Evolutionary conservation across 2,888 invertebrate species (phyloP), one percentile per base, ranked within the genome.

Genomic region (Cistogaster globosa): DNA sequence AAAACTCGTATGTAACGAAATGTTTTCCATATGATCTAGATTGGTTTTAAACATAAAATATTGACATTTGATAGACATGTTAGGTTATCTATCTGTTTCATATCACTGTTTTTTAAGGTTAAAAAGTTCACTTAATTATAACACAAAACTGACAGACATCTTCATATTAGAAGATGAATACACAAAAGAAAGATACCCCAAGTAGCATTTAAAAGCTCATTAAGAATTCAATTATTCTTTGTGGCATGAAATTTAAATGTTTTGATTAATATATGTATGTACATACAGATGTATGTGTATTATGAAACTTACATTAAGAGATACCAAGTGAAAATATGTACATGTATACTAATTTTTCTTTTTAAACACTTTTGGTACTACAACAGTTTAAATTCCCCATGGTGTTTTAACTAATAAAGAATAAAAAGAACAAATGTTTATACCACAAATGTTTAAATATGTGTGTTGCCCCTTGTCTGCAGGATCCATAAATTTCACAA

Each of bases 401-500:
- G 51, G 76, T 53, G 65, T 58, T 72, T 67, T 12, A 22, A 36
- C 7, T 78, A 36, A 62, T 60, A 42, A 53, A 53, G 60, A 62
- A 16, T 22, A 2, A 20, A 36, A 18, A 16, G 38, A 51, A 60
- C 51, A 77, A 77, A 68, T 77, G 51, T 62, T 74, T 60, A 60
- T 32, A 22, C 8, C 18, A 26, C 14, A 9, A 67, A 57, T 63
- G 12, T 57, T 68, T n/a, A 55, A 75, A 45, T 58, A 63, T 42
- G 58, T 63, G 32, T 8, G 0, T 5, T 5, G 7, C 86, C 68
- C 84, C 83, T 76, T 76, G 74, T 57, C 63, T 26, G 83, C 85
- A 86, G 86, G 86, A 86, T 80, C 87, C 86, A 87, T 87, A 87
- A 88, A 88, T 87, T 80, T 45, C 42, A 65, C 6, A 60, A 71